These are phyloP conservation scores for Drosophila antonietae DNA, from an alignment of 2,888 invertebrate genomes.

Conservation along the genomic window DNA sequence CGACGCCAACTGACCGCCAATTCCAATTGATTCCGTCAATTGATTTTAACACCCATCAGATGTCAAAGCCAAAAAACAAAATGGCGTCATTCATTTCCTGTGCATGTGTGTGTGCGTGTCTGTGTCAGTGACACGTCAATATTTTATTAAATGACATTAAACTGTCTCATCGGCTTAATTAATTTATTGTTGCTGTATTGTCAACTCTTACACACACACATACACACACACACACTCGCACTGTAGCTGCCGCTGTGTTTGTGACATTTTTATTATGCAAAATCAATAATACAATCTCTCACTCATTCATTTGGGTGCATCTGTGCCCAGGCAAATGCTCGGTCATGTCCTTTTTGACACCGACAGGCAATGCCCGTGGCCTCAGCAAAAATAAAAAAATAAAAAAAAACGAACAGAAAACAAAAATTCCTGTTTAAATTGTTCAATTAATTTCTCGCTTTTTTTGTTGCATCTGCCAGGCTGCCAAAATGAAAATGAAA, in stretches of 20 bases:
- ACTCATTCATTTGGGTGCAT: conserved; percentile 53
- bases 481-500: conserved; percentile 47
- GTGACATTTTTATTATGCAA: conserved; percentile 82
- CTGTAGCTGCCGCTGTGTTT: conserved; percentile 47
- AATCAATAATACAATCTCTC: conserved; percentile 82
- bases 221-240: conserved; percentile 14
- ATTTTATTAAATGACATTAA: conserved; percentile 85
- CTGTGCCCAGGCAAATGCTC: conserved; percentile 63
- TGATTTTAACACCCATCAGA: conserved; percentile 83
- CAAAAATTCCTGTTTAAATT: conserved; percentile 65
- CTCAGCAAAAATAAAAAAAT: conserved; percentile 17
- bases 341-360: conserved; percentile 82
- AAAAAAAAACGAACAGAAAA: conserved; percentile 8
- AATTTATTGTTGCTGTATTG: conserved; percentile 84
- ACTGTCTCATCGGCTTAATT: conserved; percentile 85
- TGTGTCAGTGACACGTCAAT: conserved; percentile 82
- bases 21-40: conserved; percentile 84
- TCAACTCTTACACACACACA: conserved; percentile 53
- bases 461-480: conserved; percentile 47
- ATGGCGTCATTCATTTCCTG: conserved; percentile 59
- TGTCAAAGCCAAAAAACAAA: conserved; percentile 72
- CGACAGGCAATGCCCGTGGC: conserved; percentile 54
- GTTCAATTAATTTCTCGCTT: conserved; percentile 75
- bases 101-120: conserved; percentile 25
- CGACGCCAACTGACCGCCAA: conserved; percentile 71